Evolutionary conservation across 2,797 vertebrate genomes (phyloP).

Genomic region (Hyperoplus immaculatus): DNA sequence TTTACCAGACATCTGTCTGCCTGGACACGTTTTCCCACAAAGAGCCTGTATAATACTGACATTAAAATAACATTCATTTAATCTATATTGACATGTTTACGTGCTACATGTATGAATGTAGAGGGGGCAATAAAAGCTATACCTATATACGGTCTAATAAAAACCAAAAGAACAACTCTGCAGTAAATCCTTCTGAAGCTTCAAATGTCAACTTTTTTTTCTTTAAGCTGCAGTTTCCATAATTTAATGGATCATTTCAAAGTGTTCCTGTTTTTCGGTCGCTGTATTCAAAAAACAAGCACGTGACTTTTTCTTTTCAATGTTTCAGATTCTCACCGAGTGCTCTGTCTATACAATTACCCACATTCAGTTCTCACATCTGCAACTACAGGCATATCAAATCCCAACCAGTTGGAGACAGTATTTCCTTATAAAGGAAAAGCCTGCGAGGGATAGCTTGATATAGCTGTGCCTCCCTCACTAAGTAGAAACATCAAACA

Average conservation of each 20-base stretch:
- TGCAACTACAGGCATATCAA: conserved; percentile 79
- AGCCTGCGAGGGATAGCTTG: conserved; percentile 82
- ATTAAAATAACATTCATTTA: conserved; percentile 62
- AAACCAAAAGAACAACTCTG: conserved; percentile 40
- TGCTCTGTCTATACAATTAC: conserved; percentile 77
- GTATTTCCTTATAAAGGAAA: conserved; percentile 84
- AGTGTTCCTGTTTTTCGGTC: conserved; percentile 35
- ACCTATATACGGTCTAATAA: conserved; percentile 48
- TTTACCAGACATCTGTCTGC: conserved; percentile 67
- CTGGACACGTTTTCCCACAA: conserved; percentile 51
- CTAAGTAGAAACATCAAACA: conserved; percentile 87
- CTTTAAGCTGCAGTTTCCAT: conserved; percentile 17
- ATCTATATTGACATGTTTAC: conserved; percentile 43
- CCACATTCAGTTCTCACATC: conserved; percentile 76
- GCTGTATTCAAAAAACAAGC: conserved; percentile 60
- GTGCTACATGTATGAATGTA: conserved; percentile 6
- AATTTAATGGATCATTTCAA: conserved; percentile 37
- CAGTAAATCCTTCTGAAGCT: conserved; percentile 60
- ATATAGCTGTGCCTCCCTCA: conserved; percentile 83
- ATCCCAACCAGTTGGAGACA: conserved; percentile 80
- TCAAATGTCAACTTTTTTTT: conserved; percentile 40
- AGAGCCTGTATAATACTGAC: conserved; percentile 40
- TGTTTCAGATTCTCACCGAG: conserved; percentile 57
- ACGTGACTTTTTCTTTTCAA: conserved; percentile 54
- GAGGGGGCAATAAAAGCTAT: conserved; percentile 48